Evolutionary conservation across 2,113 vertebrate genomes (phyloP), one percentile per base, ranked within the genome.

Genomic region (Nymphicus hollandicus): DNA sequence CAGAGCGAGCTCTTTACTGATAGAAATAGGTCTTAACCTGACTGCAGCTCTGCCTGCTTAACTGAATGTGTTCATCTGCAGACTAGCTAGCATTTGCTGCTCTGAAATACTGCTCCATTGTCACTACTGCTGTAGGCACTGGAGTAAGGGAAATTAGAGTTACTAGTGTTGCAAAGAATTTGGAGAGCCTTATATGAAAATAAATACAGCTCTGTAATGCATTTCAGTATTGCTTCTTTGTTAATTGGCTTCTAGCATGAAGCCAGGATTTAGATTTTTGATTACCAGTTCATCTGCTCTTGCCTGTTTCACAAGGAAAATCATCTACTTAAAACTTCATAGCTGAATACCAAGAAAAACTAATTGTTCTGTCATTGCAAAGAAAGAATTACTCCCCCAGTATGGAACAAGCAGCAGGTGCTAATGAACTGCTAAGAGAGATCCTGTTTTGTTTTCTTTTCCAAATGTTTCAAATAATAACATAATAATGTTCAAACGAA

Each of bases 241-340:
- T 86, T 93, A 61, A 64, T 88, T 84, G 55, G 19, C 65, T 92
- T 74, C 55, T 91, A 58, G 20, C 56, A 85, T 39, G 52, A 89
- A 92, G 47, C 65, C 46, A 74, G n/a, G 22, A 71, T 68, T 80
- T 79, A 63, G 60, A 47, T 23, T 94, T 92, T 84, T 93, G n/a
- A 52, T 49, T 76, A 80, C 22, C 31, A 68, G 15, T 82, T 91
- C 19, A 66, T 95, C 56, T 95, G 14, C 56, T 92, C 33, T 76
- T 85, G 60, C 29, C 47, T 86, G 72, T 74, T 96, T 93, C 43
- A 91, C 74, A 92, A 94, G 63, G n/a, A 84, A 80, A 86, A 64
- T n/a, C 18, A 6, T 83, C 39, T 76, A 18, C 29, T 83, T 96
- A 56, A 81, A 80, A 82, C 49, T 71, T 90, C 11, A 47, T 43